phyloP scores from a whole-genome alignment of 2,113 vertebrate genomes.

The Chrysochloris asiatica region DNA sequence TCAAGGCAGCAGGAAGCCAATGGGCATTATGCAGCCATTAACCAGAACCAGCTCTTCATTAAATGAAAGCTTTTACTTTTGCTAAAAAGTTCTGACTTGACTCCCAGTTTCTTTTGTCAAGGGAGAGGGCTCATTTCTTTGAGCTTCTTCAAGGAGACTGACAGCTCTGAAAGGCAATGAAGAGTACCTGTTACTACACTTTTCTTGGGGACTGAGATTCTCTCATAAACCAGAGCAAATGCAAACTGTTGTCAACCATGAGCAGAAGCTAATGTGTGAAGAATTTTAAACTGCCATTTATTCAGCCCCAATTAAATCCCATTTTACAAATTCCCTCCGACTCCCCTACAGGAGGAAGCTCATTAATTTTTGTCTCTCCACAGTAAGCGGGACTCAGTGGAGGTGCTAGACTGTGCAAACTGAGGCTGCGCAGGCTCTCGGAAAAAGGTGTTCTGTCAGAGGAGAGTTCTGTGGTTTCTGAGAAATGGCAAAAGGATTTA shows the following conservation, averaged over 20 bases:
- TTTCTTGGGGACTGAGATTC: background rate
- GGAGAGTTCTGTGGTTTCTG: conserved; percentile 35
- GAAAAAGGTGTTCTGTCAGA: conserved; percentile 28
- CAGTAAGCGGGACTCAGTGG: conserved; percentile 24
- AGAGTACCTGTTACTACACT: background rate
- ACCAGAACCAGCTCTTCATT: background rate
- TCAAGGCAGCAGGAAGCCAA: background rate
- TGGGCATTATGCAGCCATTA: background rate
- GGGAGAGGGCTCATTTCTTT: background rate
- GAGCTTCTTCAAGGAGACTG: background rate
- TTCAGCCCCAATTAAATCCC: conserved; percentile 72
- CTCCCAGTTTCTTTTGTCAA: background rate
- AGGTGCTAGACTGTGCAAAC: background rate
- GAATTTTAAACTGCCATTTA: conserved; percentile 64
- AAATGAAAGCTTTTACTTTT: background rate
- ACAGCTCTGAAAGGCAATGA: accelerated
- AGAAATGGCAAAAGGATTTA: conserved; percentile 65
- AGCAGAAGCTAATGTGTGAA: conserved; percentile 44
- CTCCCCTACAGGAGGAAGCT: conserved; percentile 44
- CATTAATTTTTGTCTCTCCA: conserved; percentile 24
- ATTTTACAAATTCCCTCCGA: conserved; percentile 60
- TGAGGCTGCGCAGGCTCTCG: background rate
- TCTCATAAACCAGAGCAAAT: conserved; percentile 31
- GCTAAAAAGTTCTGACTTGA: background rate
- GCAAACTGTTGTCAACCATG: conserved; percentile 31